phyloP scores from a whole-genome alignment of 2,888 invertebrate species.

The Caenorhabditis sp. region DNA sequence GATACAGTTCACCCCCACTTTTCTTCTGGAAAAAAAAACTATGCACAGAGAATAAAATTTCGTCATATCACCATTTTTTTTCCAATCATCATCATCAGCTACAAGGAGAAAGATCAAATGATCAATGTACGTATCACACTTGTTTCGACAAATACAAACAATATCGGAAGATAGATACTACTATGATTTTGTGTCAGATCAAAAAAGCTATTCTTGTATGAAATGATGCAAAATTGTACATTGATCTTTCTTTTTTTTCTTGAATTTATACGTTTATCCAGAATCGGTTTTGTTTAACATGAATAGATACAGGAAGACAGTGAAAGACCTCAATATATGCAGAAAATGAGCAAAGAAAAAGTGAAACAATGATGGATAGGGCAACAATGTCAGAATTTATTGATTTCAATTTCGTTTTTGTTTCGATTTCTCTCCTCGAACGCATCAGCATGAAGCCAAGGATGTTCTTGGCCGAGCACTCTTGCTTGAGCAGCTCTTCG shows the following conservation, averaged over 20 bases:
- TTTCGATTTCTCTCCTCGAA: constrained; percentile 46
- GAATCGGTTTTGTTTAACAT: not conserved
- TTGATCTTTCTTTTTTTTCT: not conserved
- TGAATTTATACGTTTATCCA: not conserved
- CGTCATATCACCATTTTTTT: not conserved
- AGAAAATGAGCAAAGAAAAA: not conserved
- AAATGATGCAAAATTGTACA: not conserved
- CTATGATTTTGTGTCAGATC: not conserved
- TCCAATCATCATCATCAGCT: not conserved
- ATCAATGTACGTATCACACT: not conserved
- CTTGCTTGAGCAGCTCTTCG: constrained; percentile 29
- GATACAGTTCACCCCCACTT: not conserved
- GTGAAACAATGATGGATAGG: not conserved
- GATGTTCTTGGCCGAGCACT: constrained; percentile 45
- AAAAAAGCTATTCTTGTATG: not conserved
- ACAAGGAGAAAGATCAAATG: not conserved
- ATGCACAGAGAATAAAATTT: not conserved
- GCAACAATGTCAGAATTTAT: constrained; percentile 8
- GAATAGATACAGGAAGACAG: not conserved
- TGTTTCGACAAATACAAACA: not conserved
- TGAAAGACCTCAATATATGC: not conserved
- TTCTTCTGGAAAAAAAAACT: not conserved
- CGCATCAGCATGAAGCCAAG: constrained; percentile 54
- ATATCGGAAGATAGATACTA: not conserved
- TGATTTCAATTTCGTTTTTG: constrained; percentile 42